These are phyloP conservation scores for Saimiri boliviensis DNA, from an alignment of 2,113 vertebrate species.

Conservation along the genomic window DNA sequence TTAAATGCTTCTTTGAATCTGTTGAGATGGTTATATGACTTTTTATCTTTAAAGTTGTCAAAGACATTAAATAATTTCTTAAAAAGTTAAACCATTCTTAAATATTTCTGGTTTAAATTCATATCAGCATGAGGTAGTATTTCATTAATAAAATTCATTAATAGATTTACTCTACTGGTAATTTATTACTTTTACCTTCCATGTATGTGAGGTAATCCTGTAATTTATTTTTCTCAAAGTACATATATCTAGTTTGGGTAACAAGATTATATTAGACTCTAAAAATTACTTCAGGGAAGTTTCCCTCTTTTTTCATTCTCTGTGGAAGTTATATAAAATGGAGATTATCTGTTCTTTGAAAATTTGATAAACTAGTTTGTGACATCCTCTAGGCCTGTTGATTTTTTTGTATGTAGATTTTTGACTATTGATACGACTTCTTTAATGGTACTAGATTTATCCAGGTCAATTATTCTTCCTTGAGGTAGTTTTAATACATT, in stretches of 20 bases:
- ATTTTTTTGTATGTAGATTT: neutral
- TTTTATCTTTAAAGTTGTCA: neutral
- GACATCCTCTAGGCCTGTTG: neutral
- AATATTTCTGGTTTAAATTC: neutral
- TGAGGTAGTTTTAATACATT: neutral
- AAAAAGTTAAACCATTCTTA: neutral
- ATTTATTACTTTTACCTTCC: neutral
- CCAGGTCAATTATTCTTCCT: neutral
- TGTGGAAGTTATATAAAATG: neutral
- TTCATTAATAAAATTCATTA: conserved; percentile 6
- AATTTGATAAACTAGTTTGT: neutral
- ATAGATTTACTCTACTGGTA: neutral
- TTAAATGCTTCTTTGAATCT: neutral
- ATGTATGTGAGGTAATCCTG: neutral
- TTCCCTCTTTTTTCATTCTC: neutral
- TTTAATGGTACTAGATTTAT: neutral
- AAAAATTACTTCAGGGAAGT: neutral
- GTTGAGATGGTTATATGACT: neutral
- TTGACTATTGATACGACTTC: neutral
- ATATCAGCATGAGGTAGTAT: neutral
- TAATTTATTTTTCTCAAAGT: conserved; percentile 36
- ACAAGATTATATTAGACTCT: neutral
- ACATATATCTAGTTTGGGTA: neutral
- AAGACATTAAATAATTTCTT: neutral
- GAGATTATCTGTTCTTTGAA: neutral